Conservation (phyloP, 2,797 vertebrate genomes). For the Gymnoscopelus microlampas region DNA sequence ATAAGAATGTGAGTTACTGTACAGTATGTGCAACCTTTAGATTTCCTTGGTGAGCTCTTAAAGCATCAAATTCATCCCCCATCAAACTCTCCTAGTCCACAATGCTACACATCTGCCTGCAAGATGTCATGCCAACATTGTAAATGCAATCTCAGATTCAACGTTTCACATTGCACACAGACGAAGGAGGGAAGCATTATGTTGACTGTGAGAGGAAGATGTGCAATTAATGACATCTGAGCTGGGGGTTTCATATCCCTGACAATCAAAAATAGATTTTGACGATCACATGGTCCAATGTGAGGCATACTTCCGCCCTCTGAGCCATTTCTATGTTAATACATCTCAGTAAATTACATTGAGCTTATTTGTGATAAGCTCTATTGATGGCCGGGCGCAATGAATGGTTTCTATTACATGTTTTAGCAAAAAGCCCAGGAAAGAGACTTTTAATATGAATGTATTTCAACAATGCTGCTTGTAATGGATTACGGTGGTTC, state of each 20-base stretch:
- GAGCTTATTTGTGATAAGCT: constrained; percentile 77
- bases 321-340: constrained; percentile 57
- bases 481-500: constrained; percentile 70
- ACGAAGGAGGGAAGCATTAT: constrained; percentile 61
- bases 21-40: not conserved
- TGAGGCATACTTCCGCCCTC: constrained; percentile 53
- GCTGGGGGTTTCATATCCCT: constrained; percentile 68
- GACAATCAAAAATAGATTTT: constrained; percentile 75
- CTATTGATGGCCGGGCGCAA: constrained; percentile 64
- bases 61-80: constrained; percentile 43
- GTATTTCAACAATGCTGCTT: constrained; percentile 74
- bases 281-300: constrained; percentile 64
- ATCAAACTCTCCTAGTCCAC: constrained; percentile 54
- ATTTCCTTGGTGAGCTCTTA: constrained; percentile 63
- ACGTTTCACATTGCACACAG: constrained; percentile 59
- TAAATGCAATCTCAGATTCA: constrained; percentile 68
- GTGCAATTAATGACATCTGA: constrained; percentile 76
- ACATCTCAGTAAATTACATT: constrained; percentile 66
- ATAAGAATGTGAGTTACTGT: constrained; percentile 1
- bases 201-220: constrained; percentile 69
- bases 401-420: constrained; percentile 74
- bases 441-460: constrained; percentile 79
- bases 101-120: constrained; percentile 61
- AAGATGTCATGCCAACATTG: constrained; percentile 67
- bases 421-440: constrained; percentile 59